phyloP scores from a whole-genome alignment of 1,140 invertebrate species.

The Colletes gigas region DNA sequence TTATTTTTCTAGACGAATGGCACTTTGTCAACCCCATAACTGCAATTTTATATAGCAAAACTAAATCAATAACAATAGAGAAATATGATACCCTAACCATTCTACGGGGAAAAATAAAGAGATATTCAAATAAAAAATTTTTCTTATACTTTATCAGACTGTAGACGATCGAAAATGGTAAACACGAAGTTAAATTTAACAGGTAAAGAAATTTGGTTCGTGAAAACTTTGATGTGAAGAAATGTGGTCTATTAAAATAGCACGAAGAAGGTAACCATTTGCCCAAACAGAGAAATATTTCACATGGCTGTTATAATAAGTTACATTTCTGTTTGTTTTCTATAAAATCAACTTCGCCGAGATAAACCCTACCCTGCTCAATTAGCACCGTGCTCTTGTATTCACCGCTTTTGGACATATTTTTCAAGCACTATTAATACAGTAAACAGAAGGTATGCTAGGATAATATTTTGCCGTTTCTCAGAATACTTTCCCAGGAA shows the following conservation, averaged over 20 bases:
- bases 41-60: too few species aligned
- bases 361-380: slow-evolving; percentile 22
- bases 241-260: slow-evolving; percentile 31
- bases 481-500: background rate
- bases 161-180: too few species aligned
- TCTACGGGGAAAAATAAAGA: too few species aligned
- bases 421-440: slow-evolving; percentile 52
- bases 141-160: too few species aligned
- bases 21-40: too few species aligned
- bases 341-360: slow-evolving; percentile 54
- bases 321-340: slow-evolving; percentile 54
- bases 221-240: background rate
- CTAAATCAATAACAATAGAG: too few species aligned
- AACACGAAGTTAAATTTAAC: background rate
- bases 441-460: slow-evolving; percentile 29
- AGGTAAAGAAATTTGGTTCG: background rate
- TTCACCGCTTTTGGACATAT: slow-evolving; percentile 25
- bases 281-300: slow-evolving; percentile 54
- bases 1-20: too few species aligned
- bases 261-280: slow-evolving; percentile 38
- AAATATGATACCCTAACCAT: too few species aligned
- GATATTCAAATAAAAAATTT: too few species aligned
- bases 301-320: slow-evolving; percentile 34
- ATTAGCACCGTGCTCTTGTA: slow-evolving; percentile 49
- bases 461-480: slow-evolving; percentile 4